phyloP scores from a whole-genome alignment of 2,888 invertebrate species.

The Andrena dorsata region DNA sequence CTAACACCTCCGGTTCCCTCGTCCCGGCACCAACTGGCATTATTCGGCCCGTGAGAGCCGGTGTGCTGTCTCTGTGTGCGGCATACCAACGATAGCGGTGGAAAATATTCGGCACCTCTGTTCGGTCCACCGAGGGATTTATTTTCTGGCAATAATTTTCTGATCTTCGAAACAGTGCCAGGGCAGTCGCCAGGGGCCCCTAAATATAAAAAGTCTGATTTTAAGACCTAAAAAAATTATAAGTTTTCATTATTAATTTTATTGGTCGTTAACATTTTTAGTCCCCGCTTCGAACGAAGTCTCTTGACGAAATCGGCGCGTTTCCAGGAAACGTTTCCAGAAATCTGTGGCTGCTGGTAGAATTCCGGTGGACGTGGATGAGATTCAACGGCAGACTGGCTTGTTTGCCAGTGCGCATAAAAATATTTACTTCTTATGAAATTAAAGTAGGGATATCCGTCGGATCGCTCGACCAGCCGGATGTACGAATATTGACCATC shows the following conservation, averaged over 20 bases:
- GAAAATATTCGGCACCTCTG: not conserved
- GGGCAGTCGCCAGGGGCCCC: too few species aligned
- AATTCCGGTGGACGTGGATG: not conserved
- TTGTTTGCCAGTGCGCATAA: conserved; percentile 9
- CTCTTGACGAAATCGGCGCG: not conserved
- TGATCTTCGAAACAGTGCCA: too few species aligned
- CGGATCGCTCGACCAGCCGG: conserved; percentile 58
- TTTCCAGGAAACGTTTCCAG: not conserved
- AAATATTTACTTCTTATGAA: conserved; percentile 53
- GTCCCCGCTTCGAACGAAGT: too few species aligned
- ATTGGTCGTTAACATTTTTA: too few species aligned
- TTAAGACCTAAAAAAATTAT: too few species aligned
- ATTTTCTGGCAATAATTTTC: too few species aligned
- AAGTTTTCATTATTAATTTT: too few species aligned
- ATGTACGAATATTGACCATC: conserved; percentile 68
- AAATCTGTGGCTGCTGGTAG: not conserved
- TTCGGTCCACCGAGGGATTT: too few species aligned
- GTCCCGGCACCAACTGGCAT: conserved; percentile 48
- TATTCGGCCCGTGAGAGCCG: conserved; percentile 57
- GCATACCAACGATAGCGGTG: conserved; percentile 13
- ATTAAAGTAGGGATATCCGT: conserved; percentile 59
- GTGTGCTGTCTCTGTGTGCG: not conserved
- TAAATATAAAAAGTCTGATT: too few species aligned
- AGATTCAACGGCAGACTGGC: not conserved
- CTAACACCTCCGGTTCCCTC: conserved; percentile 59